Conservation (phyloP, 2,797 vertebrate species). For the Microchirus variegatus region DNA sequence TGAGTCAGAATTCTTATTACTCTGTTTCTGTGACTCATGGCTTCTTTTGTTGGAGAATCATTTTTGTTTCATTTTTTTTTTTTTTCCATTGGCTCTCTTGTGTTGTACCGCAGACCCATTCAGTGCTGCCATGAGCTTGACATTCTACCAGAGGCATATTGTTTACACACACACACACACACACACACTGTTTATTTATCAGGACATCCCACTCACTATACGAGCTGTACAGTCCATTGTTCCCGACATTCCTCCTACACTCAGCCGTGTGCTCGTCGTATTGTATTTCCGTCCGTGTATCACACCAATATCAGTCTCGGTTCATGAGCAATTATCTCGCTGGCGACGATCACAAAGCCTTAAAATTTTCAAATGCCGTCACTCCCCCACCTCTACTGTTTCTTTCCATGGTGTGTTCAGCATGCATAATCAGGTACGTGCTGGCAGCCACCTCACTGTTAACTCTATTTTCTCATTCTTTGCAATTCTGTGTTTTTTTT, state of each 20-base stretch:
- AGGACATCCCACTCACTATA: constrained; percentile 16
- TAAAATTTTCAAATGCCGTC: constrained; percentile 4
- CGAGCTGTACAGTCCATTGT: constrained; percentile 1
- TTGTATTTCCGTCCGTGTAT: constrained; percentile 17
- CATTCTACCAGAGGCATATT: neutral
- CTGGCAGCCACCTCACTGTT: neutral
- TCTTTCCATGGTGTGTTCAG: constrained; percentile 13
- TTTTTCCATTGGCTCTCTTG: too few relatives aligned
- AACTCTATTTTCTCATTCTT: neutral
- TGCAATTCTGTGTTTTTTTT: too few relatives aligned
- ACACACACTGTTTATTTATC: constrained; percentile 4
- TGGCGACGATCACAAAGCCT: constrained; percentile 14
- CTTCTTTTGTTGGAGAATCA: too few relatives aligned
- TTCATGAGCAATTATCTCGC: constrained; percentile 17
- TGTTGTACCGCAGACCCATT: neutral
- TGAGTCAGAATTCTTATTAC: too few relatives aligned
- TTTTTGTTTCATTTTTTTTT: too few relatives aligned
- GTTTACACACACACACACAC: neutral
- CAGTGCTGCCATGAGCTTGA: neutral
- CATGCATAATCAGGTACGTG: constrained; percentile 5
- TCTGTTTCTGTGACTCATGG: too few relatives aligned
- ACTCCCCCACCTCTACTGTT: constrained; percentile 1
- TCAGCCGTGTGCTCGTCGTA: neutral
- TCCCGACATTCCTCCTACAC: constrained; percentile 20
- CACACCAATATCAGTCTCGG: constrained; percentile 26